Conservation (phyloP, 2,888 invertebrate species). For the Drosophila mettleri region DNA sequence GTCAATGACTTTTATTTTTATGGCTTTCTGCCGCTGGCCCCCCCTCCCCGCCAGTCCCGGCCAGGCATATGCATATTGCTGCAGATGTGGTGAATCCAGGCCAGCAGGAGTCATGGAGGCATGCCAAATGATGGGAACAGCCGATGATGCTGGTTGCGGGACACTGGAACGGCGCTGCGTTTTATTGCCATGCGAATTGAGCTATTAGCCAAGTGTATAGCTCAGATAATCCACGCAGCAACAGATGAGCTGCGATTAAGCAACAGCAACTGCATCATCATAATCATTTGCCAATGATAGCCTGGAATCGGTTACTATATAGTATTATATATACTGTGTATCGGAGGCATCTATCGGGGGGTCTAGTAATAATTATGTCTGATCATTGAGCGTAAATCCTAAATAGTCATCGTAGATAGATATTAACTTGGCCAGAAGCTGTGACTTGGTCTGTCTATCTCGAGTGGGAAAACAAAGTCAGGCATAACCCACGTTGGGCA, state of each 20-base stretch:
- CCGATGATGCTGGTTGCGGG: slow-evolving; percentile 11
- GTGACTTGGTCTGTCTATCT: too few relatives aligned
- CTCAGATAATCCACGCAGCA: slow-evolving; percentile 16
- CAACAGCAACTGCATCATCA: not conserved
- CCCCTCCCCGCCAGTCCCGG: too few relatives aligned
- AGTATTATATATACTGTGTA: too few relatives aligned
- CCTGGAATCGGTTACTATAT: too few relatives aligned
- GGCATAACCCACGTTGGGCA: too few relatives aligned
- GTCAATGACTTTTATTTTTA: slow-evolving; percentile 81
- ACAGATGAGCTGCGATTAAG: slow-evolving; percentile 10
- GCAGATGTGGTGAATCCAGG: slow-evolving; percentile 35
- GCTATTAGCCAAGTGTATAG: slow-evolving; percentile 62
- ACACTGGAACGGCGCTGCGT: slow-evolving; percentile 40
- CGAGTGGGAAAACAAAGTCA: too few relatives aligned
- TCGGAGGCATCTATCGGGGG: too few relatives aligned
- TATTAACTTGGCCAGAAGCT: too few relatives aligned
- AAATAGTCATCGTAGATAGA: too few relatives aligned
- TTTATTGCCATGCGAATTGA: slow-evolving; percentile 69
- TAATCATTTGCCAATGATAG: too few relatives aligned
- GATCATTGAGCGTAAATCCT: too few relatives aligned
- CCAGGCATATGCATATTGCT: slow-evolving; percentile 14
- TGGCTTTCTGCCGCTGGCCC: slow-evolving; percentile 37
- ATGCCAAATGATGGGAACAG: slow-evolving; percentile 41
- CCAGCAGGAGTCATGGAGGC: slow-evolving; percentile 35
- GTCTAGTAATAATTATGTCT: too few relatives aligned